phyloP scores from a whole-genome alignment of 1,140 invertebrate species.

The Holotrichia oblita region DNA sequence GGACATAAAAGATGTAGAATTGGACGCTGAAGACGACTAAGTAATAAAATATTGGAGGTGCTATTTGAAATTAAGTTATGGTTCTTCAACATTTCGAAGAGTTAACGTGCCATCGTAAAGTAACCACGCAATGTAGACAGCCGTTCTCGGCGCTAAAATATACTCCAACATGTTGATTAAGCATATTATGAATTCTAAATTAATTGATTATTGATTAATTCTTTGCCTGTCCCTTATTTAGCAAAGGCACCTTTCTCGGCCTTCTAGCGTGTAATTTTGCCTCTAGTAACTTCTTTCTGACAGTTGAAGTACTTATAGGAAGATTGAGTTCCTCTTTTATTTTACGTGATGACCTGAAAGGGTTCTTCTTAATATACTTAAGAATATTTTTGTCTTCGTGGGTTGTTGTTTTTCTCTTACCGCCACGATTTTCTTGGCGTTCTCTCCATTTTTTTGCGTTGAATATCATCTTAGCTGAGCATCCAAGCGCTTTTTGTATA shows the following conservation, averaged over 20 bases:
- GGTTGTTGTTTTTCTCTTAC: neutral
- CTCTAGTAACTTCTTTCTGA: neutral
- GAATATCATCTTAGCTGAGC: neutral
- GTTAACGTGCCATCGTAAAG: too few relatives aligned
- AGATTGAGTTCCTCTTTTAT: neutral
- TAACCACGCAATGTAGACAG: too few relatives aligned
- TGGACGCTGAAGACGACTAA: too few relatives aligned
- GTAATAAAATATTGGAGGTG: too few relatives aligned
- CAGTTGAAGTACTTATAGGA: neutral
- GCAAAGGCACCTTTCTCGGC: neutral
- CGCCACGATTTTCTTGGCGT: neutral
- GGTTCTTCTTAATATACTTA: neutral
- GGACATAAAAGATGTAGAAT: too few relatives aligned
- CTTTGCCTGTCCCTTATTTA: conserved; percentile 4
- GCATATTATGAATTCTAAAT: too few relatives aligned
- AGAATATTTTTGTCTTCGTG: neutral
- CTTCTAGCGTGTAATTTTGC: neutral
- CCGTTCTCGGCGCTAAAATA: too few relatives aligned
- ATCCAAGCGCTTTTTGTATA: neutral
- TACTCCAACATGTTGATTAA: too few relatives aligned
- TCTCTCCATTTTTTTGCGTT: neutral
- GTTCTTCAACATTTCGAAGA: too few relatives aligned
- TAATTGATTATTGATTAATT: too few relatives aligned
- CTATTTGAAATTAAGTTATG: too few relatives aligned
- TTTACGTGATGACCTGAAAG: neutral